These are phyloP conservation scores for Allophyes oxyacanthae DNA, from an alignment of 2,888 invertebrate genomes.

Conservation along the genomic window DNA sequence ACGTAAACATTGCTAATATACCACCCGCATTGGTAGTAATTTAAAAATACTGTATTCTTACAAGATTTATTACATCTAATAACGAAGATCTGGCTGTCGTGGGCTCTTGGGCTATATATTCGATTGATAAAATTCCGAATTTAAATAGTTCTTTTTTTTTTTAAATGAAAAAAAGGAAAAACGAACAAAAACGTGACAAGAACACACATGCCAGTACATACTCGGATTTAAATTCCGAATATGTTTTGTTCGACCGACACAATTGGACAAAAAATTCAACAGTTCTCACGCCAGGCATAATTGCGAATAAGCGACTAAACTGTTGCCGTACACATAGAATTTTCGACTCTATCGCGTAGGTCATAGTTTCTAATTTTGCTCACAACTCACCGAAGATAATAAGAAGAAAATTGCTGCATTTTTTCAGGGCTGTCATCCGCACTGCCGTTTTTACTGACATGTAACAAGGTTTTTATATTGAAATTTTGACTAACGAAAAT, in stretches of 20 bases:
- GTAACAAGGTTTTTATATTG: slow-evolving; percentile 20
- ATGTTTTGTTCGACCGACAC: slow-evolving; percentile 35
- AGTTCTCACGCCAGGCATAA: slow-evolving; percentile 28
- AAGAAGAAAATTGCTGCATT: slow-evolving; percentile 23
- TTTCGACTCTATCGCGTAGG: slow-evolving; percentile 11
- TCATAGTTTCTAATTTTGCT: slow-evolving; percentile 6
- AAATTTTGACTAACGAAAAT: slow-evolving; percentile 17
- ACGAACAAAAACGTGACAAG: too few relatives aligned
- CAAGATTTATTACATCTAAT: too few relatives aligned
- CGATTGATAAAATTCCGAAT: too few relatives aligned
- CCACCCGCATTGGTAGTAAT: too few relatives aligned
- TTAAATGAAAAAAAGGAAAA: too few relatives aligned
- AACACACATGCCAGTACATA: neutral
- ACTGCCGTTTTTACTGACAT: slow-evolving; percentile 32
- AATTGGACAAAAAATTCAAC: slow-evolving; percentile 30
- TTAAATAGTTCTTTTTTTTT: neutral
- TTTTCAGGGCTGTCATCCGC: slow-evolving; percentile 28
- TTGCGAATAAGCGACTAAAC: slow-evolving; percentile 29
- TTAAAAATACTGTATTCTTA: too few relatives aligned
- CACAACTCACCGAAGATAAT: slow-evolving; percentile 2
- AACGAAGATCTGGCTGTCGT: too few relatives aligned
- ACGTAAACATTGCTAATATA: too few relatives aligned
- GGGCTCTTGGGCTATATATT: too few relatives aligned
- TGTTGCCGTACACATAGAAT: slow-evolving; percentile 10
- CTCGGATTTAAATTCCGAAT: slow-evolving; percentile 27